These are phyloP conservation scores for Chrysocyon brachyurus DNA, from an alignment of 2,797 vertebrate species.

Conservation along the genomic window DNA sequence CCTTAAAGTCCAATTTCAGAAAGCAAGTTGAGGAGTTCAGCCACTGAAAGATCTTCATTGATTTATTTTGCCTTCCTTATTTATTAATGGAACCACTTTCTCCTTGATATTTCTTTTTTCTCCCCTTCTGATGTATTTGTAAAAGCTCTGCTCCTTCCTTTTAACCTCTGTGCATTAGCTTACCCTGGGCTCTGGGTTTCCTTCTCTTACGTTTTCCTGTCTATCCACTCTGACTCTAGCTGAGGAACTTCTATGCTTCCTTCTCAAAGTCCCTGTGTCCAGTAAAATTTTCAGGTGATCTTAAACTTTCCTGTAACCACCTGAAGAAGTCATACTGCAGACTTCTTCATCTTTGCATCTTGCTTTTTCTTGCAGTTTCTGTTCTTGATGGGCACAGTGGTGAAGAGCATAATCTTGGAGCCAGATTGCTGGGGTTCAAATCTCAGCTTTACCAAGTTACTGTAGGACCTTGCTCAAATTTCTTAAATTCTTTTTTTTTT, in stretches of 20 bases:
- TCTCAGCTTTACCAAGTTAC: not conserved
- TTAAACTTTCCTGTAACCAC: not conserved
- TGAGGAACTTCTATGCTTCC: not conserved
- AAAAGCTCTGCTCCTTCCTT: constrained; percentile 68
- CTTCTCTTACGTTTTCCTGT: not conserved
- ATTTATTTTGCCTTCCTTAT: constrained; percentile 78
- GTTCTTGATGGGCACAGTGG: not conserved
- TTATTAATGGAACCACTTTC: constrained; percentile 81
- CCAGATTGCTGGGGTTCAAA: not conserved
- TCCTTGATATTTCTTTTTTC: constrained; percentile 68
- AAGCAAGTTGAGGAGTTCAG: not conserved
- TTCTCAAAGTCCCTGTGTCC: not conserved
- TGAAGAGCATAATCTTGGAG: not conserved
- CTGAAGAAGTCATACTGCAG: not conserved
- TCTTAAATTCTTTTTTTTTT: not conserved
- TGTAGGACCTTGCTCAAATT: not conserved
- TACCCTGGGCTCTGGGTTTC: not conserved
- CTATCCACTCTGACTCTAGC: not conserved
- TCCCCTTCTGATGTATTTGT: constrained; percentile 64
- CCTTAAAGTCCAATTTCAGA: constrained; percentile 69
- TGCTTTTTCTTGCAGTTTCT: not conserved
- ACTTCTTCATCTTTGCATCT: not conserved
- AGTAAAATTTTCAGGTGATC: not conserved
- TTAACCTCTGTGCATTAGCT: constrained; percentile 51
- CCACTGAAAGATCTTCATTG: constrained; percentile 75